Percentiles rank a stretch among this genome's conserved stretches.
These are phyloP conservation scores for Catajapyx aquilonaris DNA, from an alignment of 1,140 invertebrate genomes.

Conservation along the genomic window DNA sequence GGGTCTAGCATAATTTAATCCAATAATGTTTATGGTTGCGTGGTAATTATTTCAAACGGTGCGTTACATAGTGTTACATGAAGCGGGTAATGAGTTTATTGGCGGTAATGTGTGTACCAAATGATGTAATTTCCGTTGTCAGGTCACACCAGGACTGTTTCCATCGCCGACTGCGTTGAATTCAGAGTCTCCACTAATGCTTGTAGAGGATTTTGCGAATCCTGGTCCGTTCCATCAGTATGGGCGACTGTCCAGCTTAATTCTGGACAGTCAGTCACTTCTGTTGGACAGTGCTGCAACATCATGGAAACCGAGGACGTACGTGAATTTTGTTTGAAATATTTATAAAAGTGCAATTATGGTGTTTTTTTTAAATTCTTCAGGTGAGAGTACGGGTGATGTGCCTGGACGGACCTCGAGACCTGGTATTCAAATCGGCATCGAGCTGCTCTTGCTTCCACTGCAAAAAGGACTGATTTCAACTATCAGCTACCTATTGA, in stretches of 20 bases:
- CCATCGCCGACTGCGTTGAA: constrained; percentile 59
- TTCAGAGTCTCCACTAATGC: constrained; percentile 70
- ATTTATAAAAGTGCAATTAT: constrained; percentile 1
- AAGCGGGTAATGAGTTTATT: too few relatives aligned
- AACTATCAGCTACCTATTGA: too few relatives aligned
- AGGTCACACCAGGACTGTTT: constrained; percentile 57
- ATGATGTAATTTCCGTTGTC: too few relatives aligned
- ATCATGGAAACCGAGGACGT: constrained; percentile 70
- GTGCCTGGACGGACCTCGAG: constrained; percentile 50
- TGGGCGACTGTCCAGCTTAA: constrained; percentile 21
- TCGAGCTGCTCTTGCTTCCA: constrained; percentile 62
- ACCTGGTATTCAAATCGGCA: constrained; percentile 62
- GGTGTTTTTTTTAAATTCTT: constrained; percentile 16
- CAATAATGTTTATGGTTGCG: too few relatives aligned
- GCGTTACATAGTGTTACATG: too few relatives aligned
- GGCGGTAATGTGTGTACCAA: too few relatives aligned
- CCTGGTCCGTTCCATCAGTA: constrained; percentile 42
- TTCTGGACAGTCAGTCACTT: constrained; percentile 39
- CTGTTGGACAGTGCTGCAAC: constrained; percentile 70
- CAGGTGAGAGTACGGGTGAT: constrained; percentile 43
- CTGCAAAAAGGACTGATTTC: constrained; percentile 51
- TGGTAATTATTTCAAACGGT: too few relatives aligned
- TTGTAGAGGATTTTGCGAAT: constrained; percentile 65
- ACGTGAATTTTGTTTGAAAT: constrained; percentile 16
- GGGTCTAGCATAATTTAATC: too few relatives aligned